Evolutionary conservation across 2,888 invertebrate genomes (phyloP).

Genomic region (Conchocele bisecta): DNA sequence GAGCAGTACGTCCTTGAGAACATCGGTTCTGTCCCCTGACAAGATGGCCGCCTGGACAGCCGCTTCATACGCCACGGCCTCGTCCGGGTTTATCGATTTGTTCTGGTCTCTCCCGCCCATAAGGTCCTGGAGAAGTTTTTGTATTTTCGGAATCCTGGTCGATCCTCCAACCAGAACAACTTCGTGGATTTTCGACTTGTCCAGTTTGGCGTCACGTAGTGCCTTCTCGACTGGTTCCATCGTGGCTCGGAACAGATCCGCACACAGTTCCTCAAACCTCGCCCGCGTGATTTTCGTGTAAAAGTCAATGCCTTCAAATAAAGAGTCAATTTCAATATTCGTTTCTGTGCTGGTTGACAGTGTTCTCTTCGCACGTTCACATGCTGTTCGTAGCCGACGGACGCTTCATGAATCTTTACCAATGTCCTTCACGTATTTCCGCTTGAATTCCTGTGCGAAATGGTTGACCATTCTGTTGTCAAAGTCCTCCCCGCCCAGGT

Average conservation of each 20-base stretch:
- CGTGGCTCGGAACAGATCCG: conserved; percentile 85
- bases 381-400: conserved; percentile 75
- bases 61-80: conserved; percentile 92
- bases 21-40: conserved; percentile 86
- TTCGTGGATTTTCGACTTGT: conserved; percentile 90
- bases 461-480: conserved; percentile 75
- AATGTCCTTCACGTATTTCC: conserved; percentile 75
- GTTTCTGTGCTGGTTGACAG: conserved; percentile 75
- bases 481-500: conserved; percentile 80
- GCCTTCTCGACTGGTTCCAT: conserved; percentile 91
- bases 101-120: conserved; percentile 76
- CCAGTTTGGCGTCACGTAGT: conserved; percentile 90
- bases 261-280: conserved; percentile 77
- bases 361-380: conserved; percentile 78
- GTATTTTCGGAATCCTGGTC: conserved; percentile 79
- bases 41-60: conserved; percentile 85
- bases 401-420: conserved; percentile 69
- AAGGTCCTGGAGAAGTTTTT: conserved; percentile 77
- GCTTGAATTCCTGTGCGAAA: conserved; percentile 75
- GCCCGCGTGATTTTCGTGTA: conserved; percentile 78
- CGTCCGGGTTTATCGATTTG: conserved; percentile 92
- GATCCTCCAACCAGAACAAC: conserved; percentile 90
- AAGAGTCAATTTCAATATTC: conserved; percentile 77
- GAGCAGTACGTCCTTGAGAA: conserved; percentile 92
- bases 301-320: conserved; percentile 78